Base-by-base conservation (phyloP, 2,113 vertebrate genomes). In the Propithecus coquereli region DNA sequence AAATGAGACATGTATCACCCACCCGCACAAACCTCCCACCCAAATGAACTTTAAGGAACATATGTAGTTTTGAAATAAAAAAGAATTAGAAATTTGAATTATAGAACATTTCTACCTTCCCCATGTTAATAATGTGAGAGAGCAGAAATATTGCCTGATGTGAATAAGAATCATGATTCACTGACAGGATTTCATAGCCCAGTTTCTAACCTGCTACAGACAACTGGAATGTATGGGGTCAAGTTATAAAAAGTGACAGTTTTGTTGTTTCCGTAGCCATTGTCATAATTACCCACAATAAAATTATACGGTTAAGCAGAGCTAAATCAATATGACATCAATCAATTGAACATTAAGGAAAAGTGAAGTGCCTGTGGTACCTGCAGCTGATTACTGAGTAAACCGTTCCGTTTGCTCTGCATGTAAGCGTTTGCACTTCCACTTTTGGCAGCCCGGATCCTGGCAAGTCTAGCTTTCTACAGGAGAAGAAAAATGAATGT, bases 391-490 rank as follows among this genome's bases (percentile, higher is more conserved):
- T 99, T 98, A 97, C 98, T 99, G 98, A 99, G 99, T 98, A 99
- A 98, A 98, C 99, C 99, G 37, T 99, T 99, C 97, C 99, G 98
- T 99, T 99, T 99, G 99, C 99, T 99, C 98, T 99, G 99, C 99
- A 99, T 99, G 99, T 99, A 99, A 94, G 99, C 99, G 88, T 99
- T 99, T 97, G 99, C 99, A 27, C 99, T 99, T 96, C 99, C 99
- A 61, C 98, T 99, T 98, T 99, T 99, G 94, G 98, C 98, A n/a
- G 99, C 99, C 7, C 99, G 99, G 98, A 99, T 99, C 98, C 99
- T 99, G 98, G 99, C 99, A 40, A 99, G 99, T 97, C 99, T 99
- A 97, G 99, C 98, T 99, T 99, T 99, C 99, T 99, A 99, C 95
- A 98, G 90, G 94, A 98, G 98, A 98, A 91, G 37, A 97, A 87